These are phyloP conservation scores for Drosophila malerkotliana DNA, from an alignment of 1,140 invertebrate genomes.

Conservation along the genomic window DNA sequence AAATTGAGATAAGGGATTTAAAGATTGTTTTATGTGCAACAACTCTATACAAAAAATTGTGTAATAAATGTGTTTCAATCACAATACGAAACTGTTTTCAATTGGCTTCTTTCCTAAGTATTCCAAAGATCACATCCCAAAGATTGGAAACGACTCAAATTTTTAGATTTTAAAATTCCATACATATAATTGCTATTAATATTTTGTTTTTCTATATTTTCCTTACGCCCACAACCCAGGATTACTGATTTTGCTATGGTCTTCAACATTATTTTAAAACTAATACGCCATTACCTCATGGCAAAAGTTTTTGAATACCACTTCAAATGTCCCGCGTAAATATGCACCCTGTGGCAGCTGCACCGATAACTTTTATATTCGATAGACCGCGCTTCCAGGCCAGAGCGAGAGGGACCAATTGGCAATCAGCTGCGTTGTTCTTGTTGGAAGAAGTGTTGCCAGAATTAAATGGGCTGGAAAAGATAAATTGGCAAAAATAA, in stretches of 20 bases:
- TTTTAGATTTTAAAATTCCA: no score
- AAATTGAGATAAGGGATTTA: slow-evolving; percentile 2
- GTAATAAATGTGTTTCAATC: slow-evolving; percentile 24
- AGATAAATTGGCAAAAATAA: no score
- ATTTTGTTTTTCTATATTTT: no score
- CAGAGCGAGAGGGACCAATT: slow-evolving; percentile 16
- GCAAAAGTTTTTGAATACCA: not conserved
- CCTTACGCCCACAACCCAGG: not conserved
- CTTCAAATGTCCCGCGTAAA: slow-evolving; percentile 11
- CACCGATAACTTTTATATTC: slow-evolving; percentile 12
- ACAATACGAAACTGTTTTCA: slow-evolving; percentile 3
- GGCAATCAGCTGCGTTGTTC: slow-evolving; percentile 28
- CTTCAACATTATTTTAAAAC: no score
- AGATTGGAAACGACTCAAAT: no score
- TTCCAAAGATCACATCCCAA: no score
- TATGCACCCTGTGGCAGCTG: not conserved
- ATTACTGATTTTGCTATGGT: not conserved
- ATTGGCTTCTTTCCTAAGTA: not conserved
- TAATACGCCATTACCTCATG: no score
- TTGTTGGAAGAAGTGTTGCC: slow-evolving; percentile 40
- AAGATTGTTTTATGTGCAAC: slow-evolving; percentile 8
- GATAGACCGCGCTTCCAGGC: slow-evolving; percentile 26
- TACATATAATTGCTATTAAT: no score
- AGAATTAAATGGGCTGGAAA: no score
- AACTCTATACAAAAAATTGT: not conserved